A percentile compares a stretch with the other conserved stretches of the same genome.
phyloP scores from a whole-genome alignment of 2,888 invertebrate species.

The Cantharis nigra region DNA sequence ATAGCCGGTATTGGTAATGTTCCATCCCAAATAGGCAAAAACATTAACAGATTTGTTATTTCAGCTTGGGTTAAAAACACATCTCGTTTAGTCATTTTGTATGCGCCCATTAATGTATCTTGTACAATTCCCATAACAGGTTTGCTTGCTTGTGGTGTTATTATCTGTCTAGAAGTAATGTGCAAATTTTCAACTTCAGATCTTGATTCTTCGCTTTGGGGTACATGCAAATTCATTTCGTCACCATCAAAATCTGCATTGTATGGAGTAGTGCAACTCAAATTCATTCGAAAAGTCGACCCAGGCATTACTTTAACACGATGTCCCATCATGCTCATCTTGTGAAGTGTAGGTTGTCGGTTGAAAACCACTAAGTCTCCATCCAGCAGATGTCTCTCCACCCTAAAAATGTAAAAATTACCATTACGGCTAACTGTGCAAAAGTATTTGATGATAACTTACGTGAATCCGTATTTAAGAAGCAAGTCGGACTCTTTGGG shows the following conservation, averaged over 20 bases:
- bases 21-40: slow-evolving; percentile 98
- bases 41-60: slow-evolving; percentile 99
- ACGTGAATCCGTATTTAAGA: slow-evolving; percentile 90
- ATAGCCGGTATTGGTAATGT: slow-evolving; percentile 98
- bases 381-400: slow-evolving; percentile 96
- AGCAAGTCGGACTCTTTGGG: slow-evolving; percentile 98
- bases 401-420: slow-evolving; percentile 55
- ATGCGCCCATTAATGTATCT: slow-evolving; percentile 95
- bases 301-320: slow-evolving; percentile 95
- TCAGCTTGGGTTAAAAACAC: slow-evolving; percentile 97
- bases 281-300: slow-evolving; percentile 99
- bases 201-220: slow-evolving; percentile 97
- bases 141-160: slow-evolving; percentile 98
- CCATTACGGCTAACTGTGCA: neutral
- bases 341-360: slow-evolving; percentile 98
- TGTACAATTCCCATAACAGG: slow-evolving; percentile 99
- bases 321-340: slow-evolving; percentile 99
- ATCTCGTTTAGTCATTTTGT: slow-evolving; percentile 99
- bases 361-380: slow-evolving; percentile 99
- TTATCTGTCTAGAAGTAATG: slow-evolving; percentile 90
- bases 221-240: slow-evolving; percentile 99
- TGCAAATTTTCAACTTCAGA: slow-evolving; percentile 98
- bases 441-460: slow-evolving; percentile 21
- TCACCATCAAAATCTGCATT: slow-evolving; percentile 99
- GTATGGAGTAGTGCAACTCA: slow-evolving; percentile 97